Percentiles rank a stretch among this genome's conserved stretches.
Evolutionary conservation across 2,113 vertebrate species (phyloP).

Genomic region (Leptobrachium leishanense): DNA sequence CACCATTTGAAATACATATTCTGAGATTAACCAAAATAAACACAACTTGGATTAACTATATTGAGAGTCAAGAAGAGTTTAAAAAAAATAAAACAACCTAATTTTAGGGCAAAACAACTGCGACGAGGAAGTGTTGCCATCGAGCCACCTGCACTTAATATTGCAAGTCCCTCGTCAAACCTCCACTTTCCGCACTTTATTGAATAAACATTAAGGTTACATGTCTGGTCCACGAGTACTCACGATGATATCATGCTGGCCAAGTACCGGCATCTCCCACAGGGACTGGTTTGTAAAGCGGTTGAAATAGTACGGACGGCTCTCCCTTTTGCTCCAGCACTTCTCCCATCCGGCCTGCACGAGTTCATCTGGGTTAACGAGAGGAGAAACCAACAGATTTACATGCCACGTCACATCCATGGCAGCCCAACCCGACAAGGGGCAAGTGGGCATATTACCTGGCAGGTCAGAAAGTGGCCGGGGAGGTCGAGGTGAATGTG

Average conservation of each 20-base stretch:
- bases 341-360: constrained; percentile 96
- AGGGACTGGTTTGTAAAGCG: constrained; percentile 97
- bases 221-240: constrained; percentile 58
- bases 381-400: background rate
- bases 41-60: too few relatives aligned
- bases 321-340: constrained; percentile 97
- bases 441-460: constrained; percentile 67
- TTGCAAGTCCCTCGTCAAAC: too few relatives aligned
- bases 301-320: constrained; percentile 94
- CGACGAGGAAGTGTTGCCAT: too few relatives aligned
- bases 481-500: constrained; percentile 82
- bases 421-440: fast-evolving
- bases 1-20: too few relatives aligned
- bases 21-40: too few relatives aligned
- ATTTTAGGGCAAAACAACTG: too few relatives aligned
- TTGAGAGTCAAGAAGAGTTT: too few relatives aligned
- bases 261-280: constrained; percentile 95
- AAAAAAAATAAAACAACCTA: too few relatives aligned
- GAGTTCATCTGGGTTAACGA: constrained; percentile 81
- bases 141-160: too few relatives aligned
- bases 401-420: background rate
- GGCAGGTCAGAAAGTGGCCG: constrained; percentile 89
- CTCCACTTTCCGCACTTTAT: too few relatives aligned
- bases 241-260: constrained; percentile 96
- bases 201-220: too few relatives aligned